Conservation (phyloP, 1,140 invertebrate genomes). For the Drosophila fuyamai region DNA sequence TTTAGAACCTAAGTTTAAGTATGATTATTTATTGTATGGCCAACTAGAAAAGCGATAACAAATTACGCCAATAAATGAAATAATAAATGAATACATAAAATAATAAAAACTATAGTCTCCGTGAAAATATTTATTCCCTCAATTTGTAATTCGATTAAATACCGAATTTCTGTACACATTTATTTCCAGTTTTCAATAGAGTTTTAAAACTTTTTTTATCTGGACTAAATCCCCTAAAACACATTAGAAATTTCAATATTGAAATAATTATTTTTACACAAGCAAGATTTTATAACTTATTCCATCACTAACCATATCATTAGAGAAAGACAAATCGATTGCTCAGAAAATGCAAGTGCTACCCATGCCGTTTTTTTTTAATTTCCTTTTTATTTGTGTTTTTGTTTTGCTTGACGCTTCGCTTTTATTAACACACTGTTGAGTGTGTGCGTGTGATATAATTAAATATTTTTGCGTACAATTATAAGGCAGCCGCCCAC, state of each 20-base stretch:
- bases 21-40: conserved; percentile 66
- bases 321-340: neutral
- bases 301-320: neutral
- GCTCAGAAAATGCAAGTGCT: conserved; percentile 16
- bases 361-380: conserved; percentile 7
- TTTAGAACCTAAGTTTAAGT: conserved; percentile 38
- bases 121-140: too few species aligned
- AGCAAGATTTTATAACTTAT: too few species aligned
- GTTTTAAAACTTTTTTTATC: too few species aligned
- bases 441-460: conserved; percentile 18
- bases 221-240: too few species aligned
- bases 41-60: conserved; percentile 39
- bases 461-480: conserved; percentile 28
- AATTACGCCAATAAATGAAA: conserved; percentile 18
- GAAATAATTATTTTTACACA: too few species aligned
- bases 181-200: too few species aligned
- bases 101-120: neutral
- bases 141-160: too few species aligned
- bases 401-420: conserved; percentile 23
- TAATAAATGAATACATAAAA: conserved; percentile 2
- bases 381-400: conserved; percentile 1
- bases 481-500: conserved; percentile 22
- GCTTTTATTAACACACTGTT: conserved; percentile 5
- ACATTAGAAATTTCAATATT: too few species aligned
- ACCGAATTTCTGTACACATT: too few species aligned